Evolutionary conservation across 92 coral and sea anemone genomes (phyloP).

Genomic region (Actinernus sp.): DNA sequence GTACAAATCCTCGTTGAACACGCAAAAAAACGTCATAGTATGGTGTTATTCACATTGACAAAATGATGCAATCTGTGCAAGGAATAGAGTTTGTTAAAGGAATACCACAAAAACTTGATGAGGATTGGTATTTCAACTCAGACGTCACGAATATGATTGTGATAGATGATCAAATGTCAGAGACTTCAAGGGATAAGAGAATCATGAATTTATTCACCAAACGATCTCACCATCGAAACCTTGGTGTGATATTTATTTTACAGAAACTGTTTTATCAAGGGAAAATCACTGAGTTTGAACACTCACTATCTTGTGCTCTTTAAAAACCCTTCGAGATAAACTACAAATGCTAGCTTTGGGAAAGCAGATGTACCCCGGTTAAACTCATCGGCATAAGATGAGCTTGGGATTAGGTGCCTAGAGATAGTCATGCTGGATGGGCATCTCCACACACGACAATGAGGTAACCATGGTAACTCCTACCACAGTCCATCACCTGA

Average conservation of each 20-base stretch:
- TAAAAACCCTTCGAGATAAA: background rate
- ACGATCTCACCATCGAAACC: slow-evolving; percentile 51
- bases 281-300: slow-evolving; percentile 37
- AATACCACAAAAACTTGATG: background rate
- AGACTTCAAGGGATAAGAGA: background rate
- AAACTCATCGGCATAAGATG: too few relatives aligned
- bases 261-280: slow-evolving; percentile 51
- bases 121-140: background rate
- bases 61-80: background rate
- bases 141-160: background rate
- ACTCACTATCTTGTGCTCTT: too few relatives aligned
- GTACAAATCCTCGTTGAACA: too few relatives aligned
- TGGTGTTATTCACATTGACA: background rate
- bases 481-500: too few relatives aligned
- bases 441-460: too few relatives aligned
- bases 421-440: too few relatives aligned
- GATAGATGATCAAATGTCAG: background rate
- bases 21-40: too few relatives aligned
- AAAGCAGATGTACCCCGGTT: background rate
- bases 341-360: background rate
- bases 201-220: slow-evolving; percentile 43
- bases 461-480: too few relatives aligned
- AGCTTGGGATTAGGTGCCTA: too few relatives aligned
- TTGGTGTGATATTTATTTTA: slow-evolving; percentile 29
- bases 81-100: background rate